A percentile compares a stretch with the other conserved stretches of the same genome.
phyloP scores from a whole-genome alignment of 2,888 invertebrate genomes.

The Tenodera sinensis region DNA sequence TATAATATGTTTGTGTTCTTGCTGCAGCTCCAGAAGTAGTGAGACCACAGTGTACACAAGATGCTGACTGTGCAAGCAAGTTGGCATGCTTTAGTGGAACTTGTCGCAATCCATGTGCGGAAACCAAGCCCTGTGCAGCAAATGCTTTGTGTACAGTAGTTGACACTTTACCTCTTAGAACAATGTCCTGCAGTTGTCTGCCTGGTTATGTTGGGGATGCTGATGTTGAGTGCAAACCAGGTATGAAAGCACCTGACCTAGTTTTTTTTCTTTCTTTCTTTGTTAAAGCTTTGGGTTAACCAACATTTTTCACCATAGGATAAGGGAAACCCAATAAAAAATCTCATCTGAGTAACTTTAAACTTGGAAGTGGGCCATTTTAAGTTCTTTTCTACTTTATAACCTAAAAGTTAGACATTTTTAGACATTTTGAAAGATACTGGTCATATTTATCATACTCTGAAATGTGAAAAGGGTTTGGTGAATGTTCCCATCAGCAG shows the following conservation, averaged over 20 bases:
- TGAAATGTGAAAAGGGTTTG: too few relatives aligned
- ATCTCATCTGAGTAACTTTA: too few relatives aligned
- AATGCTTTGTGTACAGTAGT: conserved; percentile 81
- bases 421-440: too few relatives aligned
- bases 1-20: neutral
- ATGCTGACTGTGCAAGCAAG: conserved; percentile 82
- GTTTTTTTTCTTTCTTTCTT: too few relatives aligned
- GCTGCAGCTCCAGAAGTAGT: conserved; percentile 6
- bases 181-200: conserved; percentile 83
- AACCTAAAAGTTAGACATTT: too few relatives aligned
- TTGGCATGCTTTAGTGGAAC: conserved; percentile 75
- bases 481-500: too few relatives aligned
- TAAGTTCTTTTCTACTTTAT: too few relatives aligned
- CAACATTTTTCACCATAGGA: too few relatives aligned
- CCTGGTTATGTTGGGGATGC: conserved; percentile 82
- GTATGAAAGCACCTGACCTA: conserved; percentile 50
- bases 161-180: conserved; percentile 80
- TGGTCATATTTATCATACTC: too few relatives aligned
- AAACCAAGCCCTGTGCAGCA: conserved; percentile 72
- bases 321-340: too few relatives aligned
- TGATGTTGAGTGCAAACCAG: conserved; percentile 74
- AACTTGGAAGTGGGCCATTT: too few relatives aligned
- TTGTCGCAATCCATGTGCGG: conserved; percentile 77
- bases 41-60: conserved; percentile 66
- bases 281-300: too few relatives aligned